These are phyloP conservation scores for Planiliza haematocheilus DNA, from an alignment of 2,113 vertebrate species.

Conservation along the genomic window DNA sequence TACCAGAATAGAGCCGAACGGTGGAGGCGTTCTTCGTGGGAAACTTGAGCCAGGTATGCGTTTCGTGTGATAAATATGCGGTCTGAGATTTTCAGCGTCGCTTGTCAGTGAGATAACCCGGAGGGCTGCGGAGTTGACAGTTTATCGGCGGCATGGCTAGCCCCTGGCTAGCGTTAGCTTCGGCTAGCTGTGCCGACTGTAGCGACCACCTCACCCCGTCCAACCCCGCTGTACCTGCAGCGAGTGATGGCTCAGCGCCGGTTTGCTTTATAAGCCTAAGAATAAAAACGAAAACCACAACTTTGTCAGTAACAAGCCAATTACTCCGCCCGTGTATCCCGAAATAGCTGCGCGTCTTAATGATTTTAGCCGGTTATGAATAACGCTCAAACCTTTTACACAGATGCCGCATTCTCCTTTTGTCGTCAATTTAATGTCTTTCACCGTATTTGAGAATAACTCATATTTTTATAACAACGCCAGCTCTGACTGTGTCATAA, in stretches of 20 bases:
- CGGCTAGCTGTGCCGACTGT: conserved; percentile 17
- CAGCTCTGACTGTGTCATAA: not conserved
- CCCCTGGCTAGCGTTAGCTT: conserved; percentile 58
- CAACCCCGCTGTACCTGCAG: not conserved
- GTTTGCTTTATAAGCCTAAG: accelerated
- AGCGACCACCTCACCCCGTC: conserved; percentile 3
- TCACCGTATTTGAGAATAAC: not conserved
- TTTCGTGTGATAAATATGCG: not conserved
- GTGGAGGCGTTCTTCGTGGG: not conserved
- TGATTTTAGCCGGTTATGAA: conserved; percentile 11
- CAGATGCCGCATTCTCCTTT: conserved; percentile 30
- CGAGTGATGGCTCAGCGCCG: not conserved
- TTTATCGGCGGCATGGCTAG: conserved; percentile 49
- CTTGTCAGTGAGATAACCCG: conserved; percentile 11
- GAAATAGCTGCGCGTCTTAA: conserved; percentile 19
- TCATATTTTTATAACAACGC: not conserved
- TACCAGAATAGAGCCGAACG: conserved; percentile 1
- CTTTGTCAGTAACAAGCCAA: not conserved
- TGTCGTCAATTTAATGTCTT: not conserved
- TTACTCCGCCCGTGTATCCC: conserved; percentile 2
- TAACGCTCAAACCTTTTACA: not conserved
- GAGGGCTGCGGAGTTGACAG: conserved; percentile 49
- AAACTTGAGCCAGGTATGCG: conserved; percentile 53
- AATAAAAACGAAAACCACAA: not conserved
- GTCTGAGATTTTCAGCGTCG: not conserved